A percentile compares a stretch with the other conserved stretches of the same genome.
These are phyloP conservation scores for Myotis vivesi DNA, from an alignment of 2,797 vertebrate genomes.

Conservation along the genomic window DNA sequence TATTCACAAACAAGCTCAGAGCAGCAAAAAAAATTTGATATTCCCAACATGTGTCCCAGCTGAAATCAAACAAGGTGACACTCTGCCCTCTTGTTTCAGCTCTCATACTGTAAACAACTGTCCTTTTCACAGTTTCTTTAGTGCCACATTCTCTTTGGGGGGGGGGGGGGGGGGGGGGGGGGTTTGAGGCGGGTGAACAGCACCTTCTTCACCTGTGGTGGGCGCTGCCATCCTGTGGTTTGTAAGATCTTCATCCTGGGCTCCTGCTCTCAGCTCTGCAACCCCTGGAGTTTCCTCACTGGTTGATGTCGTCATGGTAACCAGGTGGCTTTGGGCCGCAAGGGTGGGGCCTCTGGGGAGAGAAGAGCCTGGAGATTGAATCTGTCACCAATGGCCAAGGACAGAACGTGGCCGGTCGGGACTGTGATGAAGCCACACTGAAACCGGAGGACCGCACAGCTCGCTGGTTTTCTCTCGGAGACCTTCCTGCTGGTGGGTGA, in stretches of 20 bases:
- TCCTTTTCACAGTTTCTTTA: neutral
- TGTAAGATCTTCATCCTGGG: neutral
- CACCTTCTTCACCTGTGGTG: rapidly evolving
- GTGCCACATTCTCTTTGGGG: neutral
- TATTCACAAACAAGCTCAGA: neutral
- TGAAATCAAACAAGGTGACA: neutral
- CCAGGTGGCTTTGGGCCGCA: neutral
- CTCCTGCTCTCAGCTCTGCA: neutral
- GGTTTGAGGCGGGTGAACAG: rapidly evolving
- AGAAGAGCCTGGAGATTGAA: neutral
- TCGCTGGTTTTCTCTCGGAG: neutral
- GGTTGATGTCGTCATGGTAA: no score
- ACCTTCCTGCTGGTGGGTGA: no score
- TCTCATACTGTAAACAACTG: neutral
- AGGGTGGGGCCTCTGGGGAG: no score
- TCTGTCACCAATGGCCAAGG: neutral
- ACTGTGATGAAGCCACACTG: no score
- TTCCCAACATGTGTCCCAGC: neutral
- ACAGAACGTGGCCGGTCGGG: neutral
- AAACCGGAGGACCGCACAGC: neutral
- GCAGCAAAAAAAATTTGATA: neutral
- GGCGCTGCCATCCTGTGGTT: neutral
- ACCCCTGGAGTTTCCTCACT: neutral
- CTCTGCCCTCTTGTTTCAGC: neutral
- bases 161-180: no score